Base-by-base conservation (phyloP, 2,888 invertebrate genomes). In the Cactoblastis cactorum region DNA sequence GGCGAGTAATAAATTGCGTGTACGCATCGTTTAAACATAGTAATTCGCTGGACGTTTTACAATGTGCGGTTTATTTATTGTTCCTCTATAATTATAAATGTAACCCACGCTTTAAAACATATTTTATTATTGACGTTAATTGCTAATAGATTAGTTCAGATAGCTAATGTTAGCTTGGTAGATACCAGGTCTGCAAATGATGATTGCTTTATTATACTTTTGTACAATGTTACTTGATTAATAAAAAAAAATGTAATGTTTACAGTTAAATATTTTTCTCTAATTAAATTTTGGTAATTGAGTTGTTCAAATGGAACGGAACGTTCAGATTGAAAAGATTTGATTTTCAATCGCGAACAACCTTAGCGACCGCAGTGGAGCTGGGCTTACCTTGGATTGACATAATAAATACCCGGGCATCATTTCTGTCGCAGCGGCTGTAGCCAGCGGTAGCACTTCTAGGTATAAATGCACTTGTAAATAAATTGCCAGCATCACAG, bases 1-100 rank as follows among this genome's bases (percentile, higher is more conserved):
- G 56, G 55, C 45, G 33, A 53, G 59, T 59, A 65, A 65, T 74
- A 76, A 75, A 73, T 63, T 58, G 53, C 53, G 57, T 61, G 52
- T 57, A 63, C 59, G 64, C 63, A 60, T 71, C 75, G 69, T 78
- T 71, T 74, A 73, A 71, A 79, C 75, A 72, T 65, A 74, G 75
- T 80, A 76, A 70, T 74, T 70, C 63, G 59, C 61, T 53, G 56
- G 61, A 73, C 60, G 56, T 53, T 61, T 65, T 63, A 71, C 71
- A 73, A 64, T 67, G 65, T 67, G 63, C 53, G 69, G 65, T 62
- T 64, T 67, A 70, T 74, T 73, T 74, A 72, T 69, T 67, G 57
- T 57, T 62, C 56, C 60, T 47, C 43, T 46, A 61, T 66, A 67
- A 69, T 68, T 67, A 62, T 61, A 59, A 61, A 59, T 49, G 56